Base-by-base conservation (phyloP, 2,888 invertebrate genomes). In the Microchrysa polita region DNA sequence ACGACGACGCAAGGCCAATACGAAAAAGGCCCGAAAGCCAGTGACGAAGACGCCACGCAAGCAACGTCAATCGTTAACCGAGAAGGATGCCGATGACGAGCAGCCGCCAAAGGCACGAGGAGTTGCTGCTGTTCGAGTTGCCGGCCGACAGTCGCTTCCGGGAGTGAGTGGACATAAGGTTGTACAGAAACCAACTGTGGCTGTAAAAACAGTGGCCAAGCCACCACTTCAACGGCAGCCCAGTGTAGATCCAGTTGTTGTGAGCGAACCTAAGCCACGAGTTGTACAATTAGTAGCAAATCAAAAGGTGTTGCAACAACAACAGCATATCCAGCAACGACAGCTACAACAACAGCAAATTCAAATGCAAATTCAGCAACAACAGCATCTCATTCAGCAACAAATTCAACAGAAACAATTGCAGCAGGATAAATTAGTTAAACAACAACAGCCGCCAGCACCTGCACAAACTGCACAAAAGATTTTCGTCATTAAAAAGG, bases 291-390 rank as follows among this genome's bases (percentile, higher is more conserved):
- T 10, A 7, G 42, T 16, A 7, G 18, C 71, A 22, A 5, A 42
- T 9, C 60, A 59, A 72, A 57, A 71, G 82, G 79, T 59, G 34
- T 60, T 74, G 77, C 86, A 18, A 81, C 85, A 74, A 80, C 81
- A 34, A 77, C 81, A 5, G 77, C 79, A 10, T 81, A 82, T 27
- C 79, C 81, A 52, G 77, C 78, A 55, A 10, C 16, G 55, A 0
- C 65, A 65, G 20, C 18, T 67, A 9, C 34, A 52, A 27, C 67
- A 67, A n/a, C 67, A 67, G 27, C 67, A 48, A 67, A 67, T 67
- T 7, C 67, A 53, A 20, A 55, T 55, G 60, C 59, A 72, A 23
- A 59, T 60, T 22, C 48, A 59, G 23, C 59, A 72, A n/a, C 72
- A 48, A 48, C 59, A 72, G 23, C 60, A 23, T 22, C 52, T 71